Evolutionary conservation across 2,888 invertebrate genomes (phyloP), one percentile per base, ranked within the genome.

Genomic region (Phragmatobia fuliginosa): DNA sequence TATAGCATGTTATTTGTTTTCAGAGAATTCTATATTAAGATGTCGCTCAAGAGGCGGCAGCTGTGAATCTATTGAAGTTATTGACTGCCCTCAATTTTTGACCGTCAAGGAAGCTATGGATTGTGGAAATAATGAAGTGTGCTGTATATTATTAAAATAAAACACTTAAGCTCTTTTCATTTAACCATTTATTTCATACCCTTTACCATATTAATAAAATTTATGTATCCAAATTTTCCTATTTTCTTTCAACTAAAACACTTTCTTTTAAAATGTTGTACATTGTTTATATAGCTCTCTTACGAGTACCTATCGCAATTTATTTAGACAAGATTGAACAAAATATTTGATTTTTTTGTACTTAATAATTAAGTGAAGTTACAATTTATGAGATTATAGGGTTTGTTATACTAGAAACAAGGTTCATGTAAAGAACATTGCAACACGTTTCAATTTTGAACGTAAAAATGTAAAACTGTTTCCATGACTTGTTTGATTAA

Each of bases 81-180:
- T 62, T 2, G 58, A 61, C 61, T 79, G 76, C 56, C 66, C 74
- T 38, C 18, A 32, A 32, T 18, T 3, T 0, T 65, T 68, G 2
- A 66, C 31, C 33, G 21, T 72, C 11, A 64, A 28, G 45, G 16
- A 68, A 0, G 72, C 62, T 0, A 70, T 60, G 0, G 79, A 76
- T 33, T 81, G 76, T 56, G 32, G 2, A 5, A 61, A 5, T 1
- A 25, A 65, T 0, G 62, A 73, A 52, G 49, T 62, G 1, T 80
- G 76, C 36, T 79, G 78, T 78, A 32, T 68, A 36, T 68, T 71
- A 32, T 28, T 45, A 5, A 58, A 75, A 65, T 72, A 73, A 77
- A 77, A 56, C 56, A 52, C 0, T 36, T 1, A 11, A 32, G 31
- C 16, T 6, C 45, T 21, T 31, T 4, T n/a, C 18, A n/a, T 45